Base-by-base conservation (phyloP, 2,888 invertebrate genomes). In the Amaurobius ferox region DNA sequence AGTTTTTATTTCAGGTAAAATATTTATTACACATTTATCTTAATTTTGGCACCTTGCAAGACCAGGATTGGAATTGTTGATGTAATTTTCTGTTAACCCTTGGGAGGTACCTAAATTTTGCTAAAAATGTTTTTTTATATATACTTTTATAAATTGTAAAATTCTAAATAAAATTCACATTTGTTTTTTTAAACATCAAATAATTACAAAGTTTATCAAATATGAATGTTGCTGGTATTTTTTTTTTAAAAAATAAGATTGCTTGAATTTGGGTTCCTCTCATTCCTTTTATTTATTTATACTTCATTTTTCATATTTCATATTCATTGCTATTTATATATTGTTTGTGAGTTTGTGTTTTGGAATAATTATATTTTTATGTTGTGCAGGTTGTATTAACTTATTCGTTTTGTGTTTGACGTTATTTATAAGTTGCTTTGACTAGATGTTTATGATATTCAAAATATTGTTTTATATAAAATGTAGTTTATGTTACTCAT, bases 261-360 rank as follows among this genome's bases (percentile, higher is more conserved):
- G 61, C 26, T 19, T 39, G 68, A 85, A 77, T 77, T 76, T 70
- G 77, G 77, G 77, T 85, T 67, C 77, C 77, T 77, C 71, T 77
- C 72, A 66, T 13, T 28, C 28, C 32, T 28, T 66, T 66, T 19
- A 66, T 66, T 66, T 66, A 66, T 66, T 66, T 66, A 66, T 66
- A 23, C 19, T 66, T 66, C 66, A 66, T 66, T 32, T 55, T 66
- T 30, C 66, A 32, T 32, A n/a, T 23, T 66, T 66, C 66, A 66
- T 66, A 35, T 66, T 35, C 66, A 66, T 66, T 66, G 9, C 30
- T 66, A 66, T 32, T 66, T 66, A 32, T 66, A 19, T 35, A n/a
- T n/a, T n/a, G 11, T 66, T 30, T 64, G 29, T 28, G 28, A 30
- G 11, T 64, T n/a, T 16, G 19, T 30, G 13, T 64, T 19, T 19